Conservation (phyloP, 2,888 invertebrate genomes). For the Merodon equestris region DNA sequence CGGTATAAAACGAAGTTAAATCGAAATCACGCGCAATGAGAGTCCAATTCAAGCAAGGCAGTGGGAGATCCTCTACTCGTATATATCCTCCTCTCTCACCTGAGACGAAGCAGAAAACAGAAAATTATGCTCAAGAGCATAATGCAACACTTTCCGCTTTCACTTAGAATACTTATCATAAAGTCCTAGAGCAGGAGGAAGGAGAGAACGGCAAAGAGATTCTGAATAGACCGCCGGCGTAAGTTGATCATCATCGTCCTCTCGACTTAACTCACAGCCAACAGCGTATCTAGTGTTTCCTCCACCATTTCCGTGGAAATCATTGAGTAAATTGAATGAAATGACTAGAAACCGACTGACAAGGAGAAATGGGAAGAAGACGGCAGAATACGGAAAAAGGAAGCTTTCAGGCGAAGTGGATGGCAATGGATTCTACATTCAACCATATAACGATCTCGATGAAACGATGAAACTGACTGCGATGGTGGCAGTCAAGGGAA, state of each 20-base stretch:
- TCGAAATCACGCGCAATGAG: no score
- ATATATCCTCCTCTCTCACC: no score
- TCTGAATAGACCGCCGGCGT: background rate
- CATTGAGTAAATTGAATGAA: constrained; percentile 49
- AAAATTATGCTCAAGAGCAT: no score
- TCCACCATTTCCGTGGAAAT: constrained; percentile 19
- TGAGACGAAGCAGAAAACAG: no score
- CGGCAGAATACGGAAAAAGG: background rate
- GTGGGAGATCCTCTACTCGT: no score
- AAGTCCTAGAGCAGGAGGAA: no score
- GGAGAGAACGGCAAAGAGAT: background rate
- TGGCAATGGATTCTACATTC: no score
- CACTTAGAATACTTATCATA: no score
- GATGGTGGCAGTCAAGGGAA: constrained; percentile 21
- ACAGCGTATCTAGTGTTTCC: constrained; percentile 2
- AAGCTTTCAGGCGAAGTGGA: background rate
- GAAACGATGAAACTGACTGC: constrained; percentile 23
- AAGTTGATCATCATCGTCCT: constrained; percentile 15
- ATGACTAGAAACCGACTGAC: constrained; percentile 4
- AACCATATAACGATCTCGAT: background rate
- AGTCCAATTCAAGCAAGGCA: no score
- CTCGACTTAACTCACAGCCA: no score
- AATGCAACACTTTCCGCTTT: no score
- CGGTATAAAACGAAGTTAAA: no score
- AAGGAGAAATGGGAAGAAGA: background rate